Base-by-base conservation (phyloP, 2,113 vertebrate species). In the Arizona elegans region DNA sequence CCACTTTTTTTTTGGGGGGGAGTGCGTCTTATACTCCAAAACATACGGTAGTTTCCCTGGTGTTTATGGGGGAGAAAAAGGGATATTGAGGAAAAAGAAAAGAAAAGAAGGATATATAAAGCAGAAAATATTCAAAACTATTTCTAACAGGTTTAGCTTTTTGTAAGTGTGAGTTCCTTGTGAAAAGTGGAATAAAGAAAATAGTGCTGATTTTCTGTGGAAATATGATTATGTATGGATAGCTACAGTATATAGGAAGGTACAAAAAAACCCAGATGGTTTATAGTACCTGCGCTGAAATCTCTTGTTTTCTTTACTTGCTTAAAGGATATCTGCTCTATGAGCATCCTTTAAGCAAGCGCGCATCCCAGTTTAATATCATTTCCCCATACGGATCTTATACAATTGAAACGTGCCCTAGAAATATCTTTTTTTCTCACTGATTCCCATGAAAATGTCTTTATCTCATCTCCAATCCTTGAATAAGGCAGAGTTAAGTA, bases 11-110 rank as follows among this genome's bases (percentile, higher is more conserved):
- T 3, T 6, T 6, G 5, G 47, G 47, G 47, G 47, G 47, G 5
- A 8, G 47, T 50, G 47, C 47, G 0, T 50, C 6, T 50, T 50
- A 50, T 50, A 50, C 47, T 50, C 47, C 47, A 50, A 50, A 50
- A 50, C 7, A 50, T 50, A 50, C 6, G 6, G 0, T n/a, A 56
- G 38, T 92, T 92, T 38, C 86, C 33, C 15, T 47, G 5, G 10
- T 26, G 52, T 17, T 43, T 17, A 56, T 4, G 11, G 0, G 21
- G 50, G 10, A 1, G 24, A 10, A 8, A 88, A 55, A 50, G 2
- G n/a, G 65, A 70, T 29, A 13, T n/a, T 0, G 5, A 13, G 12
- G 12, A 29, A 5, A 5, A 6, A 2, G 0, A 1, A 21, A 81
- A 21, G 8, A 43, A 81, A 81, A 19, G n/a, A 75, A 70, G 29